A percentile compares a stretch with the other conserved stretches of the same genome.
These are phyloP conservation scores for Lacerta agilis DNA, from an alignment of 2,797 vertebrate species.

Conservation along the genomic window DNA sequence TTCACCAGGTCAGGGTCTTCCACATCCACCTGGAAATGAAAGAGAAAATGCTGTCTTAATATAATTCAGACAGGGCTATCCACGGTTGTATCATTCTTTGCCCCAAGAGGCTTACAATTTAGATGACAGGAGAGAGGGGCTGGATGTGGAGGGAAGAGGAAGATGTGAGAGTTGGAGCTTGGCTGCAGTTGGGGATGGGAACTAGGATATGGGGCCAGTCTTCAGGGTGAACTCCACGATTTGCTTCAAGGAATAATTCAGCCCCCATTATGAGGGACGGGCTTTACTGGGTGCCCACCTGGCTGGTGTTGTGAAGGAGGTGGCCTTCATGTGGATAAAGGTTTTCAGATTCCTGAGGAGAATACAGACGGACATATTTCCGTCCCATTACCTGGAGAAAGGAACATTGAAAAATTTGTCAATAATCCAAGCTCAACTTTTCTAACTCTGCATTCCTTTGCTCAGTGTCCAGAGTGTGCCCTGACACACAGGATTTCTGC, in stretches of 20 bases:
- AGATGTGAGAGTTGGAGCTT: background rate
- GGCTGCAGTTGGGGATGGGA: background rate
- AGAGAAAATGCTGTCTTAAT: background rate
- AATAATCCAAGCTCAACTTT: background rate
- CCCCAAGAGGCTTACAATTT: background rate
- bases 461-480: background rate
- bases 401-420: background rate
- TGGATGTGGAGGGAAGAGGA: background rate
- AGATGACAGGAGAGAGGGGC: too few species aligned
- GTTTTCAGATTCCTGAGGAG: constrained; percentile 85
- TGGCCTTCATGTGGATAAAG: constrained; percentile 92
- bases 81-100: background rate
- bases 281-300: constrained; percentile 79
- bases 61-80: background rate
- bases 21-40: constrained; percentile 86
- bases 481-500: background rate
- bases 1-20: constrained; percentile 86
- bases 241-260: background rate
- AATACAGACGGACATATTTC: constrained; percentile 93
- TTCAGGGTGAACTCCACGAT: background rate
- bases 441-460: background rate
- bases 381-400: constrained; percentile 89
- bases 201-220: too few species aligned
- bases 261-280: background rate
- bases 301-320: constrained; percentile 96